Base-by-base conservation (phyloP, 2,113 vertebrate species). In the Anarrhichthys ocellatus region DNA sequence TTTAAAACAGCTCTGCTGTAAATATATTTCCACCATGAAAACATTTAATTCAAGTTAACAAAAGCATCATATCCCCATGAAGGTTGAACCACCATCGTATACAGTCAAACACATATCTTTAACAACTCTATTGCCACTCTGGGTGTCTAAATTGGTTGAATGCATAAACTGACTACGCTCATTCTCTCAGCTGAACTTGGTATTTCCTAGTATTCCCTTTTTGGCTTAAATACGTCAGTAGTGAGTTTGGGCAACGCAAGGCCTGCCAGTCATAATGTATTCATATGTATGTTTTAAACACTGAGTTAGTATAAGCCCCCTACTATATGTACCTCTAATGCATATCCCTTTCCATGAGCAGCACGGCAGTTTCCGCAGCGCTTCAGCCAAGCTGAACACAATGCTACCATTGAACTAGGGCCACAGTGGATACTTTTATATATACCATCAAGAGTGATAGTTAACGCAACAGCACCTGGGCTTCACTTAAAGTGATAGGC, bases 381-480 rank as follows among this genome's bases (percentile, higher is more conserved):
- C 85, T 87, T 52, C 56, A 34, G 83, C 81, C 77, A 73, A 87
- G 54, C 80, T 73, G 81, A 77, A 68, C 79, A 95, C 91, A 94
- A 93, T 90, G 82, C 61, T 20, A 75, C 78, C 75, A 88, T 93
- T 94, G 81, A 94, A 38, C 38, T 54, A 9, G 63, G 69, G 74
- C 73, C 89, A 90, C 92, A 93, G 91, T 90, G 90, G 87, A 87
- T 82, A 87, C 90, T 91, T 93, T 92, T 84, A 94, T 90, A 80
- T 54, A 80, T 54, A 79, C 78, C 83, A 59, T 80, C 67, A 63
- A 81, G 73, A 85, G 65, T 50, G 72, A 86, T 71, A 81, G 84
- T 87, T 70, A 78, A 83, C 4, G 46, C 59, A 81, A 34, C 75
- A 87, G 80, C 89, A 92, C 80, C 87, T 90, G 82, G 83, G 48